phyloP scores from a whole-genome alignment of 2,888 invertebrate genomes.

The Lycocerus yunnanus region DNA sequence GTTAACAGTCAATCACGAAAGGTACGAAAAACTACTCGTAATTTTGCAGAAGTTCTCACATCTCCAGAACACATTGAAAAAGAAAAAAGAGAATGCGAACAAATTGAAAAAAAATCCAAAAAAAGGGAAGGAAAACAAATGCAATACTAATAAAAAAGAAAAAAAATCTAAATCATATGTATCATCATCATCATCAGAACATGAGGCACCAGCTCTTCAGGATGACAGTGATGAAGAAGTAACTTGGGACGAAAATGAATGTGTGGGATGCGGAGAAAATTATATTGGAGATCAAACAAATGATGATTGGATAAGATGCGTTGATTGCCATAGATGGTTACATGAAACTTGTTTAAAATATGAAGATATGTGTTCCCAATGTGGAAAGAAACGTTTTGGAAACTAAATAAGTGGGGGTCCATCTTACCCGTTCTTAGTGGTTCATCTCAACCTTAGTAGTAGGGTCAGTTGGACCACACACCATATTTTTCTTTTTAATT shows the following conservation, averaged over 20 bases:
- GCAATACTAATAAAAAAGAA: not conserved
- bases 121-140: not conserved
- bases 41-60: not conserved
- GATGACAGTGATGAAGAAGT: not conserved
- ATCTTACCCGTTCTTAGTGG: too few species aligned
- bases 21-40: not conserved
- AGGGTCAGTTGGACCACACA: too few species aligned
- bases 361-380: slow-evolving; percentile 22
- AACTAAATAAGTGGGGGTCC: too few species aligned
- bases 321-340: slow-evolving; percentile 25
- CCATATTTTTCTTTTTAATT: too few species aligned
- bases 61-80: not conserved
- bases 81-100: too few species aligned
- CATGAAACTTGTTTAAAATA: slow-evolving; percentile 31
- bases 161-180: not conserved
- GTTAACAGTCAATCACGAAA: not conserved
- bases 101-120: not conserved
- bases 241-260: slow-evolving; percentile 9
- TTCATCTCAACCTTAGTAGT: too few species aligned
- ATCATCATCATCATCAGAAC: not conserved
- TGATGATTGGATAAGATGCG: slow-evolving; percentile 33
- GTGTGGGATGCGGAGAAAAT: slow-evolving; percentile 30
- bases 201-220: not conserved
- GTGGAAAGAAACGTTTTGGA: too few species aligned
- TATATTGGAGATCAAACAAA: slow-evolving; percentile 21